Evolutionary conservation across 2,888 invertebrate genomes (phyloP).

Genomic region (Synergus laeviventris): DNA sequence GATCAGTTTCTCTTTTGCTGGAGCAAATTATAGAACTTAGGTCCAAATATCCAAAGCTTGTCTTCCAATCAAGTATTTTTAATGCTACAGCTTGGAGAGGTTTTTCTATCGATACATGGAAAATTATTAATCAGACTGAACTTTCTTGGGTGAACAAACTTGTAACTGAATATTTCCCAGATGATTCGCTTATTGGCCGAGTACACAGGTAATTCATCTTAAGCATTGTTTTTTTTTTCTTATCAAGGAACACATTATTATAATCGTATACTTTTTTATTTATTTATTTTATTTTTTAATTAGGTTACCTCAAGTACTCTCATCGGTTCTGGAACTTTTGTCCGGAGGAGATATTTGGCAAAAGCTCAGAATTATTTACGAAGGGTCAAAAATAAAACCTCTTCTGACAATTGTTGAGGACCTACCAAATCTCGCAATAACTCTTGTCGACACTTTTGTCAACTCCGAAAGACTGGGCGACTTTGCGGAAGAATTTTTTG

Average conservation of each 20-base stretch:
- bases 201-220: constrained; percentile 15
- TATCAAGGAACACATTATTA: not conserved
- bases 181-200: constrained; percentile 10
- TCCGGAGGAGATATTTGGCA: constrained; percentile 70
- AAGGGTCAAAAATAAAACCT: constrained; percentile 61
- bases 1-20: constrained; percentile 57
- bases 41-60: constrained; percentile 44
- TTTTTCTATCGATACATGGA: constrained; percentile 61
- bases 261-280: not conserved
- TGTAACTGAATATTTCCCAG: constrained; percentile 32
- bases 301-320: constrained; percentile 52
- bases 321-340: constrained; percentile 57
- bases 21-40: constrained; percentile 54
- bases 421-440: constrained; percentile 65
- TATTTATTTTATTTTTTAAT: not conserved
- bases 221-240: not conserved
- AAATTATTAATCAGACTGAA: constrained; percentile 55
- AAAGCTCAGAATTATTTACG: constrained; percentile 61
- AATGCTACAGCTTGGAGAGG: constrained; percentile 63
- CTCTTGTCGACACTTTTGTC: constrained; percentile 66
- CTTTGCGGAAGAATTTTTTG: constrained; percentile 59
- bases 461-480: constrained; percentile 65
- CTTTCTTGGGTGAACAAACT: constrained; percentile 60
- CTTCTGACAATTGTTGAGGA: constrained; percentile 66
- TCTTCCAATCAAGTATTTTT: constrained; percentile 62